phyloP scores from a whole-genome alignment of 2,113 vertebrate genomes.

The Bufo gargarizans region DNA sequence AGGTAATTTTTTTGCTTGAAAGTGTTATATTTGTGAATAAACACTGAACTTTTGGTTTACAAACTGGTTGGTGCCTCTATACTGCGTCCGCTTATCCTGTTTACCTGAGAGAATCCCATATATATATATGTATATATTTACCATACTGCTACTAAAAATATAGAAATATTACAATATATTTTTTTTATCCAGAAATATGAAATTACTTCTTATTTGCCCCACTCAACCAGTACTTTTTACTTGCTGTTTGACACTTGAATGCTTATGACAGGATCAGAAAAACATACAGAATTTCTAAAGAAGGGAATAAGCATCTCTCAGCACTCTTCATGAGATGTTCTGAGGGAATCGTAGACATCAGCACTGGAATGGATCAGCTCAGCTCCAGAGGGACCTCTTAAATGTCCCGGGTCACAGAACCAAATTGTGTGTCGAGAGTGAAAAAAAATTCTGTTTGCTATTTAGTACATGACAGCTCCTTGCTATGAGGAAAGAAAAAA shows the following conservation, averaged over 20 bases:
- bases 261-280: constrained; percentile 37
- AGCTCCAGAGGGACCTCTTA: constrained; percentile 68
- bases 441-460: constrained; percentile 49
- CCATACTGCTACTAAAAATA: too few relatives aligned
- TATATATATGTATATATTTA: too few relatives aligned
- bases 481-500: constrained; percentile 55
- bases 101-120: too few relatives aligned
- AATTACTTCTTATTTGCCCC: neutral
- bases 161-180: too few relatives aligned
- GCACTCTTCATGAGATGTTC: constrained; percentile 67
- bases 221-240: neutral
- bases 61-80: too few relatives aligned
- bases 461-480: constrained; percentile 57
- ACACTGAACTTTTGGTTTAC: too few relatives aligned
- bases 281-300: constrained; percentile 35
- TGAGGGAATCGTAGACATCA: constrained; percentile 60
- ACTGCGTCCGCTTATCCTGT: too few relatives aligned
- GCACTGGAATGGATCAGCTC: constrained; percentile 61
- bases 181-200: neutral
- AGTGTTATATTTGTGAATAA: too few relatives aligned
- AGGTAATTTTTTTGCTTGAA: too few relatives aligned
- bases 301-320: constrained; percentile 64
- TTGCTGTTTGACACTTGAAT: constrained; percentile 37
- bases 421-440: constrained; percentile 40
- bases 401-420: constrained; percentile 65